Evolutionary conservation across 1,140 invertebrate genomes (phyloP), one percentile per base, ranked within the genome.

Genomic region (Bombus confusus): DNA sequence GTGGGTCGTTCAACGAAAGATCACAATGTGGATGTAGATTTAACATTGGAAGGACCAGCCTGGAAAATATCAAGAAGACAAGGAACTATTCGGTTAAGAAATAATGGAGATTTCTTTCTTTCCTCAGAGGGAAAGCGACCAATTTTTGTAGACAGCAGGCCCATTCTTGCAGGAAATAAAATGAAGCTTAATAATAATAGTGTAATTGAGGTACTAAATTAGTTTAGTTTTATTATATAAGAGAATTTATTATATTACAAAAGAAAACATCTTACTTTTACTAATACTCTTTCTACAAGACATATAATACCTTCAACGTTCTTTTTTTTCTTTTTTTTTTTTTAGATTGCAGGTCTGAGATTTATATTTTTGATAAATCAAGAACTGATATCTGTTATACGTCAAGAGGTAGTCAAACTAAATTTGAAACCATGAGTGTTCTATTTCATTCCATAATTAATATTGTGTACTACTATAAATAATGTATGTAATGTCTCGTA

Each of bases 351-450:
- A 39, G 98, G 98, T 85, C 95, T 99, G 43, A 96, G 98, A 86
- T 99, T 99, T 95, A 98, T 98, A 88, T 99, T 99, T 94, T 96
- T 98, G 68, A 97, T 99, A 77, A 99, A 99, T 95, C 98, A 98
- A 94, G 98, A 99, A 90, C 95, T 99, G 34, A 98, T 99, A 86
- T 98, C 97, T 92, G 97, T 97, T 39, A 98, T 98, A 88, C 96
- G 97, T 74, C 97, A 97, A 93, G 98, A 98, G 95, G 97, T 97
- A 83, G 96, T 97, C 52, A 98, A 97, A 95, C 96, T 97, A 78
- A 97, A 96, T 91, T 92, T 95, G 71, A 95, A 94, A 88, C 92
- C 94, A 75, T 94, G 83, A 94, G 39, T 66, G 34, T 72, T 71
- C 28, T 64, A 52, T 41, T 80, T 73, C 43, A 80, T 80, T 80